Evolutionary conservation across 2,113 vertebrate species (phyloP).

Genomic region (Pterocles orientalis): DNA sequence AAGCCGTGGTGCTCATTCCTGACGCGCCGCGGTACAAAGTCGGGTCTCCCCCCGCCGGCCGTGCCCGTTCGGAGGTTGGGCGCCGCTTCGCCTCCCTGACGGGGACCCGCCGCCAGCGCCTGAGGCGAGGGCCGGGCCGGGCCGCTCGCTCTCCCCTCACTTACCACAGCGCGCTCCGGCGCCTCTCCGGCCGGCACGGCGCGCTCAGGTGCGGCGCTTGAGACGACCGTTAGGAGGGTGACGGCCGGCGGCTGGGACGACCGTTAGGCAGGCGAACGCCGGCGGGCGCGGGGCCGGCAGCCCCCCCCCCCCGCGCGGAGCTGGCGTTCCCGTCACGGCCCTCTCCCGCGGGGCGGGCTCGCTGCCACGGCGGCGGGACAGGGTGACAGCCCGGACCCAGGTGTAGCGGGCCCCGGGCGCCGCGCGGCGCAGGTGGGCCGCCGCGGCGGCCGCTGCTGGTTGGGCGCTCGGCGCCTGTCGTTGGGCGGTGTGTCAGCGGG

Average conservation of each 20-base stretch:
- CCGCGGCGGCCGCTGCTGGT: neutral
- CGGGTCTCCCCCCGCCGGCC: neutral
- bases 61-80: neutral
- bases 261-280: neutral
- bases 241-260: neutral
- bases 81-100: neutral
- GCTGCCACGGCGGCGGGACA: neutral
- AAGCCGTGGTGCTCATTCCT: neutral
- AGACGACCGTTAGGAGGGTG: neutral
- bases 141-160: neutral
- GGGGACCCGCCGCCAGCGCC: neutral
- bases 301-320: neutral
- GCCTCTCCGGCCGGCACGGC: neutral
- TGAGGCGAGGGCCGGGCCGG: neutral
- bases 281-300: neutral
- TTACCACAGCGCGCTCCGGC: neutral
- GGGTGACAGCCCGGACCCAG: neutral
- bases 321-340: neutral
- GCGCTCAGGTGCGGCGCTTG: neutral
- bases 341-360: neutral
- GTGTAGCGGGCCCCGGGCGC: neutral
- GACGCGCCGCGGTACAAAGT: neutral
- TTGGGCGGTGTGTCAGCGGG: slow-evolving; percentile 39
- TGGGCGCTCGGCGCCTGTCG: slow-evolving; percentile 28
- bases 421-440: neutral